Evolutionary conservation across 2,113 vertebrate genomes (phyloP), one percentile per base, ranked within the genome.

Genomic region (Aphyosemion australe): DNA sequence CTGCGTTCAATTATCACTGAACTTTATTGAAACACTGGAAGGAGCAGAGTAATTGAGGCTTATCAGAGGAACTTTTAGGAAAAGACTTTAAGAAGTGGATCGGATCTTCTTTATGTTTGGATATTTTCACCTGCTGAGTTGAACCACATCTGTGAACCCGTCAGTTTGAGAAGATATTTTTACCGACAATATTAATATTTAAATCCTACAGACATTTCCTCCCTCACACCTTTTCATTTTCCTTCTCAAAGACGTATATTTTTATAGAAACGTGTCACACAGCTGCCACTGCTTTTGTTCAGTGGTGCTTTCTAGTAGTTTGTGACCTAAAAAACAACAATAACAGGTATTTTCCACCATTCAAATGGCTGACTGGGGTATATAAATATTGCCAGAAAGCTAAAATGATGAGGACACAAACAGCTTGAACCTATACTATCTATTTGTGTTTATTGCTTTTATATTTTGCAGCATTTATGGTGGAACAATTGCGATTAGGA

Each of bases 21-120:
- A 79, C 54, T 77, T 81, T 68, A 74, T 55, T 76, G 75, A 83
- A 88, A 79, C 56, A 49, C 65, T 61, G 51, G 62, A 78, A 61
- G 58, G 55, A 58, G 19, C 21, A 76, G 63, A 65, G 64, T 59
- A 60, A 53, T 32, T 46, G 64, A 21, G 56, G 21, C 14, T 72
- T 50, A 58, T 61, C 47, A 10, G 12, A 34, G 20, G 64, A 78
- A 76, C 42, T 43, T 71, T 64, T 34, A 8, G 9, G 7, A 62
- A 26, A 65, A 60, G 32, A 15, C 15, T 52, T 55, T 15, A 56
- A 72, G 43, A 31, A n/a, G n/a, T n/a, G n/a, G n/a, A 65, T 12
- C 32, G 19, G 37, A 50, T 53, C 1, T 18, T 65, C 4, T 7
- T 19, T 20, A 12, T 19, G 2, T 60, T 60, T 56, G 4, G 13